These are phyloP conservation scores for Argyresthia albistria DNA, from an alignment of 2,888 invertebrate genomes.

Conservation along the genomic window DNA sequence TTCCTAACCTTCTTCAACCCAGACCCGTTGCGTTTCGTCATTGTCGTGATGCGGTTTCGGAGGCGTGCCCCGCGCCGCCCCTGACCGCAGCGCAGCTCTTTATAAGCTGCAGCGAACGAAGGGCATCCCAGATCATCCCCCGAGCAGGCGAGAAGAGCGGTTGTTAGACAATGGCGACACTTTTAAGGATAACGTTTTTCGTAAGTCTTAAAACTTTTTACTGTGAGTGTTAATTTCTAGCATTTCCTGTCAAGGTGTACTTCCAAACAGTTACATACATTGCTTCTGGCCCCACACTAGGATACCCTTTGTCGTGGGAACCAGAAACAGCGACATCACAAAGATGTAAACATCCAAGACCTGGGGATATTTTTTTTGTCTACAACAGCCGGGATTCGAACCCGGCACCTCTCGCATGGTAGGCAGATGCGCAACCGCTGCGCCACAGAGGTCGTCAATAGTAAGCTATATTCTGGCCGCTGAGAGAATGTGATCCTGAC, in stretches of 20 bases:
- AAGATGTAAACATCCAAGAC: no score
- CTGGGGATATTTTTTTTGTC: no score
- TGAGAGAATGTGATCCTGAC: no score
- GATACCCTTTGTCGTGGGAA: no score
- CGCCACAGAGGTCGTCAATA: no score
- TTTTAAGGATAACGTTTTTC: slow-evolving; percentile 35
- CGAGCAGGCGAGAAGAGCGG: neutral
- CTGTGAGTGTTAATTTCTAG: no score
- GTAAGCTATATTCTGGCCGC: neutral
- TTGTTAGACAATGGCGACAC: neutral
- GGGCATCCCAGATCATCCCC: neutral
- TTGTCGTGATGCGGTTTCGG: slow-evolving; percentile 1
- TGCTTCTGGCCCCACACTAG: no score
- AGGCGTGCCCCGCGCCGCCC: neutral
- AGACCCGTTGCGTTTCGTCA: neutral
- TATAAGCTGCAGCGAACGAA: neutral
- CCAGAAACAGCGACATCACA: no score
- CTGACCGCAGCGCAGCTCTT: neutral
- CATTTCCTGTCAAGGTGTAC: neutral
- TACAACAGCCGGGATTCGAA: no score
- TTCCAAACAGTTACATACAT: no score
- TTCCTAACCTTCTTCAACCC: neutral
- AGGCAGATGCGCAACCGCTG: no score
- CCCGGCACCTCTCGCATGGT: no score
- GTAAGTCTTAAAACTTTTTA: slow-evolving; percentile 30